These are phyloP conservation scores for Megamerina dolium DNA, from an alignment of 2,888 invertebrate species.

Conservation along the genomic window DNA sequence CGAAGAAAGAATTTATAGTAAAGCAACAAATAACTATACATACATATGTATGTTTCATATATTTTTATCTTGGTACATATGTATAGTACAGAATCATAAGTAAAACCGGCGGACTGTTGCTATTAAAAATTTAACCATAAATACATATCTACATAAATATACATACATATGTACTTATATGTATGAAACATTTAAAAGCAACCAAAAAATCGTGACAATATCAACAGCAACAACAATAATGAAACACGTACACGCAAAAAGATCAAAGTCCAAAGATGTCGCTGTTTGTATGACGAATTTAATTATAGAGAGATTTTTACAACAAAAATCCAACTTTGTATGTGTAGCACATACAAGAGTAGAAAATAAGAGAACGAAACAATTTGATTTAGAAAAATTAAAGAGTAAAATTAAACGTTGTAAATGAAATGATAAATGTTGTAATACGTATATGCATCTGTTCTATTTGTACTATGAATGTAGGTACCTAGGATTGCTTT, in stretches of 20 bases:
- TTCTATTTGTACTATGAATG: no score
- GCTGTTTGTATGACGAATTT: conserved; percentile 10
- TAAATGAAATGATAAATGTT: no score
- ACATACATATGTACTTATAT: not conserved
- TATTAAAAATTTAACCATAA: no score
- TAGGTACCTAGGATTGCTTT: no score
- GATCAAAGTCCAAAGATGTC: conserved; percentile 23
- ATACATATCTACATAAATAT: not conserved
- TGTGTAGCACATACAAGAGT: not conserved
- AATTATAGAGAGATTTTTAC: not conserved
- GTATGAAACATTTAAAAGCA: conserved; percentile 13
- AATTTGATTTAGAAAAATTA: not conserved
- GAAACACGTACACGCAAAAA: conserved; percentile 23
- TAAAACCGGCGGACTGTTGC: not conserved
- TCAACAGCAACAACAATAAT: no score
- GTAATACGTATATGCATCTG: not conserved
- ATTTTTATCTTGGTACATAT: no score
- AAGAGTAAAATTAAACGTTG: not conserved
- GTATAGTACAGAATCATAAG: not conserved
- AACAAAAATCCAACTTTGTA: no score
- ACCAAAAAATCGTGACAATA: no score
- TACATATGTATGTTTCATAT: no score
- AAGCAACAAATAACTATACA: no score
- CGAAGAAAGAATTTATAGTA: no score
- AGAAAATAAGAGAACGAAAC: not conserved